Evolutionary conservation across 2,888 invertebrate species (phyloP).

Genomic region (Phengaris alcon): DNA sequence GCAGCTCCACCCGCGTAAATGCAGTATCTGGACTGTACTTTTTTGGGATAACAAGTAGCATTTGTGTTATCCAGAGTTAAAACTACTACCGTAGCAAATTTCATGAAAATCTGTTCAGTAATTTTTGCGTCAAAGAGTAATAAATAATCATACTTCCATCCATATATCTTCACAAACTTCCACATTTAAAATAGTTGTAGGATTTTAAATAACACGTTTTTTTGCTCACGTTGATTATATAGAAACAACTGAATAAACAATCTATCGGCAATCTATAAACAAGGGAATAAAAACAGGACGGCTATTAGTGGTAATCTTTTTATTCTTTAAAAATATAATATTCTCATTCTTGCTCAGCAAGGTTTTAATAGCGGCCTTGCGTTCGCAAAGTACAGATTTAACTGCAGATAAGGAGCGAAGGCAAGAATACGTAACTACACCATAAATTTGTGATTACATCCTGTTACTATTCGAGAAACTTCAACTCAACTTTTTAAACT

Average conservation of each 20-base stretch:
- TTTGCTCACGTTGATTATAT: background rate
- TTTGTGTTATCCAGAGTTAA: too few relatives aligned
- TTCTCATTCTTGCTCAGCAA: slow-evolving; percentile 40
- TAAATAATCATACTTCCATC: too few relatives aligned
- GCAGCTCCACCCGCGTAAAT: too few relatives aligned
- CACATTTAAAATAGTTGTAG: too few relatives aligned
- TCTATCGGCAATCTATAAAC: background rate
- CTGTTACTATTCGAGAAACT: slow-evolving; percentile 33
- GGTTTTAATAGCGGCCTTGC: slow-evolving; percentile 40
- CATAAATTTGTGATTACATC: slow-evolving; percentile 41
- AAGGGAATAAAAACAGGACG: slow-evolving; percentile 17
- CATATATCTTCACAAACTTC: too few relatives aligned
- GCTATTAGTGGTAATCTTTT: slow-evolving; percentile 30
- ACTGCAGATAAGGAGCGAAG: slow-evolving; percentile 41
- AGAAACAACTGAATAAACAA: background rate
- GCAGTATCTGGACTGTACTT: too few relatives aligned
- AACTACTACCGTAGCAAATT: too few relatives aligned
- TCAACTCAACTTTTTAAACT: slow-evolving; percentile 18
- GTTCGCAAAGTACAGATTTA: slow-evolving; percentile 41
- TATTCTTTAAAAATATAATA: slow-evolving; percentile 35
- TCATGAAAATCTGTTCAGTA: too few relatives aligned
- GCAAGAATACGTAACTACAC: slow-evolving; percentile 38
- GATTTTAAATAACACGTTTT: background rate
- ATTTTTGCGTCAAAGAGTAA: too few relatives aligned
- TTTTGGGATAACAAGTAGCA: too few relatives aligned